A percentile compares a stretch with the other conserved stretches of the same genome.
Conservation (phyloP, 2,113 vertebrate genomes). For the Calidris pygmaea region DNA sequence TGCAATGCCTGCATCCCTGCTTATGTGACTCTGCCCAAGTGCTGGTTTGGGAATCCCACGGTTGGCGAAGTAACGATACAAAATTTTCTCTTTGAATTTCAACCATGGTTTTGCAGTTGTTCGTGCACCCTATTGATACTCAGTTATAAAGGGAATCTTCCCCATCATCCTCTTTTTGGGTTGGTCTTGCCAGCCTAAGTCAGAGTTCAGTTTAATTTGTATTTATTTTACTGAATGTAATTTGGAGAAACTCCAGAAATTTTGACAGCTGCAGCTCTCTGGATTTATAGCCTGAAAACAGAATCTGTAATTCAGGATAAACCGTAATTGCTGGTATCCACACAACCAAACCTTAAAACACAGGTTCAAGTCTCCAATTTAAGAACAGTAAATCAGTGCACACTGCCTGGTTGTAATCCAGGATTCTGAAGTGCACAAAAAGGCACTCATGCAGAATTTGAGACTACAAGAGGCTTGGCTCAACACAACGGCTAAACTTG, state of each 20-base stretch:
- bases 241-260: neutral
- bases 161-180: neutral
- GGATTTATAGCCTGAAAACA: neutral
- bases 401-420: neutral
- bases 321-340: neutral
- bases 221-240: neutral
- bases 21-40: neutral
- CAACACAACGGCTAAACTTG: neutral
- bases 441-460: neutral
- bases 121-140: neutral
- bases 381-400: neutral
- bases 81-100: neutral
- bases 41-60: neutral
- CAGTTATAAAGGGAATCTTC: neutral
- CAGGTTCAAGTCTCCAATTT: neutral
- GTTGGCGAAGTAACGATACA: neutral
- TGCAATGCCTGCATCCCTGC: neutral
- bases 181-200: neutral
- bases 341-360: neutral
- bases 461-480: neutral
- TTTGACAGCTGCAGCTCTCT: neutral
- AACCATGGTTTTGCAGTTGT: fast-evolving
- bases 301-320: neutral
- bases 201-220: neutral
- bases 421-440: neutral